phyloP scores from a whole-genome alignment of 1,140 invertebrate genomes.

The Cyclargus thomasi region DNA sequence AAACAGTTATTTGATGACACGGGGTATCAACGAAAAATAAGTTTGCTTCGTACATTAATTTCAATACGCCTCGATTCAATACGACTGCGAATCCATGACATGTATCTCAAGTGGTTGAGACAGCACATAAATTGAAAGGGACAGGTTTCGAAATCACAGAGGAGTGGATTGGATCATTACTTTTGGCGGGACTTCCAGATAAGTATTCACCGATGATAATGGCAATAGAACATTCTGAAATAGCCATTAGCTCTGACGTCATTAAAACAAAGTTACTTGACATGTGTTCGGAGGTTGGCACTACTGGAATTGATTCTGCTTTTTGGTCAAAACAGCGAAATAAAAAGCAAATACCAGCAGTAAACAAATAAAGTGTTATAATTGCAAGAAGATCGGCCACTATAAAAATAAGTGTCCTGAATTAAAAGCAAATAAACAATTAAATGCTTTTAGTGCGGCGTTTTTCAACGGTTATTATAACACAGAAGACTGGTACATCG shows the following conservation, averaged over 20 bases:
- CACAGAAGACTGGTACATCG: constrained; percentile 40
- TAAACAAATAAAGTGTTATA: too few relatives aligned
- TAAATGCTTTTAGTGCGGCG: constrained; percentile 37
- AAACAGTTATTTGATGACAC: constrained; percentile 30
- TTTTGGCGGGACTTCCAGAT: constrained; percentile 24
- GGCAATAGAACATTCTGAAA: constrained; percentile 22
- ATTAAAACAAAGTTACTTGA: constrained; percentile 38
- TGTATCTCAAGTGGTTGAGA: constrained; percentile 24
- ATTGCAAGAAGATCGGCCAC: constrained; percentile 24
- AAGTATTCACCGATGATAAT: constrained; percentile 29
- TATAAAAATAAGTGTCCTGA: constrained; percentile 35
- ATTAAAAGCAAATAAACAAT: constrained; percentile 25
- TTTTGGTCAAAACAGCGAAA: constrained; percentile 16
- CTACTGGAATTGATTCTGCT: constrained; percentile 11
- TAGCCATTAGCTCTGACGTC: constrained; percentile 27
- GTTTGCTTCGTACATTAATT: constrained; percentile 27
- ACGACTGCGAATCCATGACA: constrained; percentile 11
- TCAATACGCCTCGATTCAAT: constrained; percentile 15
- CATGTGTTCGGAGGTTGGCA: constrained; percentile 26
- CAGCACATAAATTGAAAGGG: constrained; percentile 21
- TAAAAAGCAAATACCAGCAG: too few relatives aligned
- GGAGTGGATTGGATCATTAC: constrained; percentile 25
- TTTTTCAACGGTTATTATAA: constrained; percentile 34
- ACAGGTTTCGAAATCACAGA: constrained; percentile 24
- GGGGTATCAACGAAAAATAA: constrained; percentile 28